phyloP scores from a whole-genome alignment of 2,113 vertebrate species.

The Ageneiosus marmoratus region DNA sequence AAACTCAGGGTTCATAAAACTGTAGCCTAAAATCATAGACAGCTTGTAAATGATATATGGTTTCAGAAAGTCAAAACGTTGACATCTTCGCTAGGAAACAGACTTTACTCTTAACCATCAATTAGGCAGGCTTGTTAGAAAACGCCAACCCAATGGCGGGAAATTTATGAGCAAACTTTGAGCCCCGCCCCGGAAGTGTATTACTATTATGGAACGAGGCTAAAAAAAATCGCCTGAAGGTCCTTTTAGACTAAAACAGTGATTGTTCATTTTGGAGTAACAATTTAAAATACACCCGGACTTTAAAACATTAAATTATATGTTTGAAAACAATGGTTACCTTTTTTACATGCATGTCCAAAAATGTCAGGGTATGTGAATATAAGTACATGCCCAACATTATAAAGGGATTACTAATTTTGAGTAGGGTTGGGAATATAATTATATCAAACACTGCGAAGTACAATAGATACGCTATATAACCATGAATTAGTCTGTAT shows the following conservation, averaged over 20 bases:
- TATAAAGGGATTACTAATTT: not conserved
- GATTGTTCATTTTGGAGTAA: too few species aligned
- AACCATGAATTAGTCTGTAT: not conserved
- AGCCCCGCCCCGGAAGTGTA: conserved; percentile 34
- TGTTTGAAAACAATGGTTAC: too few species aligned
- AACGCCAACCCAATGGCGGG: not conserved
- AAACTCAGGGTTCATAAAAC: not conserved
- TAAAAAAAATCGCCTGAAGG: too few species aligned
- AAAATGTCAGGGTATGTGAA: not conserved
- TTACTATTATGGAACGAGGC: not conserved
- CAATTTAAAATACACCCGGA: not conserved
- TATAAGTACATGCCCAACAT: not conserved
- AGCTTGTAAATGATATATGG: not conserved
- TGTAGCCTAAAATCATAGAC: not conserved
- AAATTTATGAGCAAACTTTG: conserved; percentile 15
- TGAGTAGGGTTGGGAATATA: not conserved
- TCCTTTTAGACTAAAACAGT: too few species aligned
- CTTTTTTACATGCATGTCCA: too few species aligned
- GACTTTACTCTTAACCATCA: not conserved
- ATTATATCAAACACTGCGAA: not conserved
- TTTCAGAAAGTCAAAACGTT: not conserved
- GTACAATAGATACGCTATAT: not conserved
- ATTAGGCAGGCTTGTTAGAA: conserved; percentile 7
- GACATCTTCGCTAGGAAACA: not conserved
- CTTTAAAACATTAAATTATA: not conserved